Evolutionary conservation across 2,888 invertebrate genomes (phyloP).

Genomic region (Fragum whitleyi): DNA sequence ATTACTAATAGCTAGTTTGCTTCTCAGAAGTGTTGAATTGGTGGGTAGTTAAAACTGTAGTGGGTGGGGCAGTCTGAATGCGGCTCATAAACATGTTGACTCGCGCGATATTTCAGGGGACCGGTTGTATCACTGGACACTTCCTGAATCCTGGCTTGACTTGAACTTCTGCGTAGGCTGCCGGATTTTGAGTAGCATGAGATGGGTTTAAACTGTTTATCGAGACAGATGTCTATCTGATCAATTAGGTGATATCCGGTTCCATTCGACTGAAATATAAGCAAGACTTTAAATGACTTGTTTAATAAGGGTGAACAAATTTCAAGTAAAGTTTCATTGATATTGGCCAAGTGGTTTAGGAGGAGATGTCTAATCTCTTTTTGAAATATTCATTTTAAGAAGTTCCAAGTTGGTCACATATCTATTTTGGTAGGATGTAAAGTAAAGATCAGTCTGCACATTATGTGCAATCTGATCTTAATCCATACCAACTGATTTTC

Average conservation of each 20-base stretch:
- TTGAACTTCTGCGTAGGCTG: neutral
- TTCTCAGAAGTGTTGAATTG: neutral
- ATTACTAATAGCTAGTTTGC: too few species aligned
- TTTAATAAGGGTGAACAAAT: too few species aligned
- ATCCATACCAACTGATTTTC: too few species aligned
- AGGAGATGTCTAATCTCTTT: too few species aligned
- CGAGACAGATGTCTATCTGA: conserved; percentile 57
- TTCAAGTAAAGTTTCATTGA: too few species aligned
- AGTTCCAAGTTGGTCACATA: too few species aligned
- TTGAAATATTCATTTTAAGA: too few species aligned
- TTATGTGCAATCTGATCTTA: too few species aligned
- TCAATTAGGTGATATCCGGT: conserved; percentile 40
- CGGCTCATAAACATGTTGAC: neutral
- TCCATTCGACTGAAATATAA: conserved; percentile 52
- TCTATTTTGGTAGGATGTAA: too few species aligned
- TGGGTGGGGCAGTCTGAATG: conserved; percentile 52
- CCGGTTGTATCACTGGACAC: neutral
- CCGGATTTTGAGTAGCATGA: conserved; percentile 26
- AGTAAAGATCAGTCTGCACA: too few species aligned
- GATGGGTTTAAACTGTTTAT: conserved; percentile 45
- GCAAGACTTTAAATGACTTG: neutral
- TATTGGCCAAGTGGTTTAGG: too few species aligned
- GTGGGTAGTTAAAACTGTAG: conserved; percentile 18
- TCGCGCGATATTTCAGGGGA: conserved; percentile 12
- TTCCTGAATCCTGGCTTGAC: neutral